Evolutionary conservation across 2,888 invertebrate species (phyloP).

Genomic region (Dryococelus australis): DNA sequence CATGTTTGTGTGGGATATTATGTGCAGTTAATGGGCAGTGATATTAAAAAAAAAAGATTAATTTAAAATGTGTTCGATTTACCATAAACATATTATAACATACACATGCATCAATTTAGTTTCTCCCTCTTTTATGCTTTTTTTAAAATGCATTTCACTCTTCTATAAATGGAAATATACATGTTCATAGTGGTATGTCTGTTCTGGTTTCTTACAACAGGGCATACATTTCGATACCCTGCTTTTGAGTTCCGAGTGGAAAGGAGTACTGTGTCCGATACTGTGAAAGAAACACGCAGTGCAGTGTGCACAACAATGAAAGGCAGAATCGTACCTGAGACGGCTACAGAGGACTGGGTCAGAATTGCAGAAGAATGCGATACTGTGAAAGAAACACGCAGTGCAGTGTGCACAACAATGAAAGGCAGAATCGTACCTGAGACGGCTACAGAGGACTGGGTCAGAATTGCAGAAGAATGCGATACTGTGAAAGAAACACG

Average conservation of each 20-base stretch:
- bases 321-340: background rate
- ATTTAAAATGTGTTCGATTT: background rate
- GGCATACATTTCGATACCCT: background rate
- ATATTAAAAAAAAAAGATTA: background rate
- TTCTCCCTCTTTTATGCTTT: background rate
- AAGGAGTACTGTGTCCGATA: background rate
- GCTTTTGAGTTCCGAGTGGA: slow-evolving; percentile 22
- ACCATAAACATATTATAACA: background rate
- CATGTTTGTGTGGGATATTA: too few relatives aligned
- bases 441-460: slow-evolving; percentile 16
- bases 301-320: background rate
- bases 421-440: background rate
- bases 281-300: slow-evolving; percentile 11
- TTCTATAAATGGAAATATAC: background rate
- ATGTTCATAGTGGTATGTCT: background rate
- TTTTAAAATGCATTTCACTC: background rate
- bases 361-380: slow-evolving; percentile 6
- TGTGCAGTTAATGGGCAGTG: too few relatives aligned
- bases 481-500: slow-evolving; percentile 21
- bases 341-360: slow-evolving; percentile 18
- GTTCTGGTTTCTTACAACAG: background rate
- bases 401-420: background rate
- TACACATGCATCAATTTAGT: background rate
- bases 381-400: slow-evolving; percentile 12
- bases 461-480: background rate